Conservation (phyloP, 2,888 invertebrate genomes). For the Malthinus seriepunctatus region DNA sequence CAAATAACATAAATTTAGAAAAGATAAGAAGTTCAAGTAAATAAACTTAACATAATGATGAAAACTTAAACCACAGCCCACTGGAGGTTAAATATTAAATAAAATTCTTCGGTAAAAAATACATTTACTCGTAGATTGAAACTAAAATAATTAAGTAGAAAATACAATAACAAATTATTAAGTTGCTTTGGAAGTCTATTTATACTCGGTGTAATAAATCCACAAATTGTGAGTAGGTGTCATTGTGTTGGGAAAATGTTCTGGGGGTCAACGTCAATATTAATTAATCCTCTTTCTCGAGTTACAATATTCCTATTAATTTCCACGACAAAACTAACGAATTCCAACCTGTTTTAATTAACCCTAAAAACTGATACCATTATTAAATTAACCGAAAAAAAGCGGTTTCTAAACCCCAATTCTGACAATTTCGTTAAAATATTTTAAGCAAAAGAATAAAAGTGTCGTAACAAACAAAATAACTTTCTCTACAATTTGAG, state of each 20-base stretch:
- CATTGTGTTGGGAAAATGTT: conserved; percentile 10
- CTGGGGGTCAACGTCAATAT: conserved; percentile 4
- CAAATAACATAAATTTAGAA: too few species aligned
- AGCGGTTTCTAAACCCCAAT: not conserved
- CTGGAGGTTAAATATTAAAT: too few species aligned
- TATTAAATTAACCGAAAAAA: not conserved
- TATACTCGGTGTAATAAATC: conserved; percentile 12
- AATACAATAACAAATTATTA: too few species aligned
- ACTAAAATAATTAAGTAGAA: too few species aligned
- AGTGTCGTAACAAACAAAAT: not conserved
- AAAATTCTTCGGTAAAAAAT: too few species aligned
- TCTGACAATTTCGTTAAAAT: too few species aligned
- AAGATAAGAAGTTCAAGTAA: too few species aligned
- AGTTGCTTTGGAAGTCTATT: conserved; percentile 6
- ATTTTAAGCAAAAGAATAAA: not conserved
- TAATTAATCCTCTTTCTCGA: not conserved
- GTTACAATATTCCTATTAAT: too few species aligned
- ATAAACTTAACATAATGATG: too few species aligned
- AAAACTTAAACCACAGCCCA: too few species aligned
- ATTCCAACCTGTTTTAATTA: not conserved
- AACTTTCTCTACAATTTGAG: conserved; percentile 5
- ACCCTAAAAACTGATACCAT: not conserved
- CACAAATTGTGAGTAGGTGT: conserved; percentile 9
- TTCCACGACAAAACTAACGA: not conserved
- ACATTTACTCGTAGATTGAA: too few species aligned